Evolutionary conservation across 2,113 vertebrate species (phyloP), one percentile per base, ranked within the genome.

Genomic region (Mystacornis crossleyi): DNA sequence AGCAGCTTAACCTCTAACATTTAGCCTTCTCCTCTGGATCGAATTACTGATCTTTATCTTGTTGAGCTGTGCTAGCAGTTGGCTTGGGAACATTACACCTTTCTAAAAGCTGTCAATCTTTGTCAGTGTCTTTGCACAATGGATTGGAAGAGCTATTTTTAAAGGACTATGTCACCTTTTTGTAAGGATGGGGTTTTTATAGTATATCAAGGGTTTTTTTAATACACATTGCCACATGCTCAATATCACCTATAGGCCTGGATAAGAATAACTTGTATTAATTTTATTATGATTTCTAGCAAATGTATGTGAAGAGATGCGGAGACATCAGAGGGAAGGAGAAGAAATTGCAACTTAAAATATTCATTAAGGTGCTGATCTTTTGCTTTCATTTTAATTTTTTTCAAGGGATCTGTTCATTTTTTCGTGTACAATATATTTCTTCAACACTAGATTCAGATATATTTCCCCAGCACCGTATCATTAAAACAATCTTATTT

Each of bases 31-130:
- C 96, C 97, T 99, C 98, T 96, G 95, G 98, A 98, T 99, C 98
- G 97, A 98, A 99, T 99, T 99, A 98, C 99, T 98, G 97, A 98
- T 99, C 98, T 98, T 98, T 99, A 99, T 99, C 99, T 99, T 98
- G 98, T 98, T 97, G 98, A 98, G 98, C 98, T 98, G 98, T 90
- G 98, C 98, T 98, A 98, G 98, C 98, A 98, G 97, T 98, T 98
- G 98, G 98, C 98, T 97, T 97, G 98, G 99, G 98, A 98, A 99
- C 98, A 98, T 98, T 98, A 99, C 98, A 99, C 99, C 98, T 98
- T 98, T 98, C 98, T 98, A 97, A 98, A 98, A 97, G 97, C 98
- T 98, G 99, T 99, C 99, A 99, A 97, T 99, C 98, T 99, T 97
- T 97, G 96, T 98, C 97, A 98, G 95, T 94, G 96, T 98, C 97